Evolutionary conservation across 2,113 vertebrate genomes (phyloP), one percentile per base, ranked within the genome.

Genomic region (Petaurus breviceps): DNA sequence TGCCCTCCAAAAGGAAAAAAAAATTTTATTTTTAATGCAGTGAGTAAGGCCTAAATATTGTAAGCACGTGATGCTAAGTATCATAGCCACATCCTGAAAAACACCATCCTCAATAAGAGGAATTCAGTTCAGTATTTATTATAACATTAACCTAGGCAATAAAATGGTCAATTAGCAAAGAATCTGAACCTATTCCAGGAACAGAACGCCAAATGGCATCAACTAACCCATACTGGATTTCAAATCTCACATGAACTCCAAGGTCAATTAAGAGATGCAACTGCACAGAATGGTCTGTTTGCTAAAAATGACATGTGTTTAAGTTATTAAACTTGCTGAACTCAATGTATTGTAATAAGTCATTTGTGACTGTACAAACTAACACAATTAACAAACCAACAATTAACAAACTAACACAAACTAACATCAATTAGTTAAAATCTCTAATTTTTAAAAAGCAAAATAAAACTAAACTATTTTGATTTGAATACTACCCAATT

Each of bases 1-100:
- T n/a, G n/a, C n/a, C n/a, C n/a, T n/a, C n/a, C n/a, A n/a, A n/a
- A n/a, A n/a, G n/a, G n/a, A n/a, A n/a, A n/a, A n/a, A n/a, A n/a
- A n/a, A n/a, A n/a, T n/a, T n/a, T 96, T 97, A 98, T 97, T 96
- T 97, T 97, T 94, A 97, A 96, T 96, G 43, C 57, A 92, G 94
- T 97, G 92, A 97, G 54, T 96, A 97, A 96, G 57, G 53, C 96
- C 50, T 55, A 96, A 97, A 96, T 93, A 95, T 23, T 47, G 28
- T 52, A 97, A 93, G n/a, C 91, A 90, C 92, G 61, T 93, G 52
- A 93, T 43, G n/a, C 68, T 96, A 94, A 37, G 89, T 51, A 90
- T 53, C 84, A 19, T n/a, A 97, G 11, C 16, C 92, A 95, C 28
- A 96, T 8, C 84, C 89, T 37, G 89, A 90, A 96, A 95, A 95